Evolutionary conservation across 2,797 vertebrate species (phyloP), one percentile per base, ranked within the genome.

Genomic region (Melanotaenia nigrans): DNA sequence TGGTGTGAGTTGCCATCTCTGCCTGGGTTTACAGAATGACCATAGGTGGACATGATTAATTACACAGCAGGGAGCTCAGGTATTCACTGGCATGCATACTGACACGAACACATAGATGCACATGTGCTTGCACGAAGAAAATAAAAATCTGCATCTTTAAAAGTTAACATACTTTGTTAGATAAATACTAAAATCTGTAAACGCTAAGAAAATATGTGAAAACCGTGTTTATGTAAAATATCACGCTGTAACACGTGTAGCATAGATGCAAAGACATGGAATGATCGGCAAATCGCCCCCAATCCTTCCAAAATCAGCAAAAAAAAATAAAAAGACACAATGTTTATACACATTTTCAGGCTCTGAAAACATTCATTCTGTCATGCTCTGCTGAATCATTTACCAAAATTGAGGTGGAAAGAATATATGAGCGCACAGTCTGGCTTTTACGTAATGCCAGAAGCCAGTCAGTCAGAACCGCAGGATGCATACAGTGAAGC

Each of bases 321-420:
- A 80, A 65, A 28, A 33, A 28, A 56, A 49, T n/a, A 61, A 77
- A 79, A 81, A 33, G 35, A 63, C 77, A 85, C 73, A 67, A 74
- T 89, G 77, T 83, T 88, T 83, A 85, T 85, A 79, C 71, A 86
- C 81, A 85, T 78, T 77, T 80, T 73, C 77, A 65, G 38, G 60
- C 80, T 83, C 67, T 82, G 70, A 88, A 89, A 90, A 91, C 85
- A 90, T 81, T 78, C 56, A 83, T 86, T 88, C 76, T 73, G 80
- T 78, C 85, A 74, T 69, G 71, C 79, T 86, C 84, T 91, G 84
- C 89, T 91, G 87, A 92, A 90, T 89, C 87, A 89, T 91, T 92
- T 91, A 90, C 82, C 83, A 82, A 90, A 90, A 82, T 78, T 81
- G 75, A 85, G 75, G 71, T 83, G 86, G 87, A 89, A 90, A 91